Conservation (phyloP, 92 coral and sea anemone species). For the Paragorgia papillata region DNA sequence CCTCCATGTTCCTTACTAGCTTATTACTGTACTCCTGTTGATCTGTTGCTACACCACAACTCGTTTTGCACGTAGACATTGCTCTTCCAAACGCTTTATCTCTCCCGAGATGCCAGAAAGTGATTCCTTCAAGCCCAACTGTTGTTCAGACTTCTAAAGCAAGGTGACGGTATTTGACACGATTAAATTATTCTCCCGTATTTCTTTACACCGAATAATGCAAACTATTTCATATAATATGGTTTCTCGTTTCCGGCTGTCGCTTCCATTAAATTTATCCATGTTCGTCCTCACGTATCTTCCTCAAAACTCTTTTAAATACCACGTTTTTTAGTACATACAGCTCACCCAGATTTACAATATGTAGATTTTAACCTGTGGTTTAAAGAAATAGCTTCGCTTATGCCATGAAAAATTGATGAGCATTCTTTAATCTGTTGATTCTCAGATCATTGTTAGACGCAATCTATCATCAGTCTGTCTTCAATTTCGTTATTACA, state of each 20-base stretch:
- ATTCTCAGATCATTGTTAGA: background rate
- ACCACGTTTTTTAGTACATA: no score
- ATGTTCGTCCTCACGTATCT: background rate
- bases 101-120: background rate
- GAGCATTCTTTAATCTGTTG: no score
- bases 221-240: slow-evolving; percentile 14
- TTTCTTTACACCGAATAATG: slow-evolving; percentile 22
- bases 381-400: background rate
- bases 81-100: background rate
- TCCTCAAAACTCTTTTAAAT: no score
- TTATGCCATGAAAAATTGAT: background rate
- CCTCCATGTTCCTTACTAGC: slow-evolving; percentile 20
- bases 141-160: background rate
- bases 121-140: background rate
- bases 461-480: background rate
- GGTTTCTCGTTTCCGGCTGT: slow-evolving; percentile 37
- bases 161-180: background rate
- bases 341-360: no score
- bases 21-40: background rate
- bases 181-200: background rate
- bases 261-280: background rate
- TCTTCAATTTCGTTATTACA: no score
- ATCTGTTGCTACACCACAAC: background rate
- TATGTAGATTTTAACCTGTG: no score
- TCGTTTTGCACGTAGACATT: background rate